Evolutionary conservation across 2,113 vertebrate species (phyloP).

Genomic region (Dicaeum eximium): DNA sequence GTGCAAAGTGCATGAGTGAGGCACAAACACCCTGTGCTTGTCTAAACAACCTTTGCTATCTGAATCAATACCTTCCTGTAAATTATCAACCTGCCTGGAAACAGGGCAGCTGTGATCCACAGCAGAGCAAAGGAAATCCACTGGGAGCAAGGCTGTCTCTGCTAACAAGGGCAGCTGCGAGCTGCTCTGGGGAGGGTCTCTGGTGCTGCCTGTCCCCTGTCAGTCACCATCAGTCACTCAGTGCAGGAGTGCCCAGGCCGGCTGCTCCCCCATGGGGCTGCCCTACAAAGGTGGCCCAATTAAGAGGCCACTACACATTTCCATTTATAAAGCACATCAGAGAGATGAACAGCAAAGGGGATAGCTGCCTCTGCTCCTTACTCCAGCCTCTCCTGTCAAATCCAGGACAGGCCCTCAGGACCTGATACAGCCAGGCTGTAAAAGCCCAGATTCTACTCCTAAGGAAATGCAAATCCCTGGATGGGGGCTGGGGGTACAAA

Average conservation of each 20-base stretch:
- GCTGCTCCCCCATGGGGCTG: not conserved
- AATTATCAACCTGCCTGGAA: not conserved
- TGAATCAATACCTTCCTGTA: not conserved
- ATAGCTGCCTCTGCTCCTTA: not conserved
- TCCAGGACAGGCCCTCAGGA: slow-evolving; percentile 14
- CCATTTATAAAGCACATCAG: slow-evolving; percentile 37
- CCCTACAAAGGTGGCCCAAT: slow-evolving; percentile 37
- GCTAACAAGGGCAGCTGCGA: not conserved
- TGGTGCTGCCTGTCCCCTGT: not conserved
- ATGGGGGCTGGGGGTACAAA: not conserved
- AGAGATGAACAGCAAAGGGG: not conserved
- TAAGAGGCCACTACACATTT: not conserved
- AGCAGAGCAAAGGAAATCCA: not conserved
- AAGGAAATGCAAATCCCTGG: not conserved
- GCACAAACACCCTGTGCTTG: not conserved
- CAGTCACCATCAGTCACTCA: not conserved
- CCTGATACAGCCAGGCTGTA: not conserved
- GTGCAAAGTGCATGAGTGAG: not conserved
- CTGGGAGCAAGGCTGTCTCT: not conserved
- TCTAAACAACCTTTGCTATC: slow-evolving; percentile 38
- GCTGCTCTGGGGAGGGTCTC: not conserved
- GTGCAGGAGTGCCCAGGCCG: rapidly evolving
- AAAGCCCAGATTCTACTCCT: not conserved
- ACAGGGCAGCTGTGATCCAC: not conserved
- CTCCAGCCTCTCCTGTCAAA: slow-evolving; percentile 2